Evolutionary conservation across 1,140 invertebrate species (phyloP).

Genomic region (Protaetia brevitarsis): DNA sequence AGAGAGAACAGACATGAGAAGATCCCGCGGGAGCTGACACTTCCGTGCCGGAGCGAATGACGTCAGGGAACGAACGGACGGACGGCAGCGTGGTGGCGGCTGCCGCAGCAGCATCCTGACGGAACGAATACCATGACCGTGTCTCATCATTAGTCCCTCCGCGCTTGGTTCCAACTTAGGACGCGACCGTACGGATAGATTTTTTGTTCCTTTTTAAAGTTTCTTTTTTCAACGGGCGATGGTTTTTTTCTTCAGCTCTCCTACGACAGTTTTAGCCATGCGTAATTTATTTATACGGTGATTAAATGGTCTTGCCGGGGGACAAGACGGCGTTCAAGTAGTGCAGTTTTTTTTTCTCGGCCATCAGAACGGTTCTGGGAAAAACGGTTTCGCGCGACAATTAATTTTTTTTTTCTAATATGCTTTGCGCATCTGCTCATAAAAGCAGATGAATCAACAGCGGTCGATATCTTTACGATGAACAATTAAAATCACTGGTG

Average conservation of each 20-base stretch:
- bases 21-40: constrained; percentile 15
- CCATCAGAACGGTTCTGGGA: too few relatives aligned
- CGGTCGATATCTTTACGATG: too few relatives aligned
- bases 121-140: constrained; percentile 14
- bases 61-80: constrained; percentile 8
- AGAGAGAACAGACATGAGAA: neutral
- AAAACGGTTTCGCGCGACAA: too few relatives aligned
- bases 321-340: too few relatives aligned
- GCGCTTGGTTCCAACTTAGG: neutral
- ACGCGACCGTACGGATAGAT: neutral
- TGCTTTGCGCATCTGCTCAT: too few relatives aligned
- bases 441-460: too few relatives aligned
- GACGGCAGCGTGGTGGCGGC: neutral
- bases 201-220: neutral
- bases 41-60: constrained; percentile 8
- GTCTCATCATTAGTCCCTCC: constrained; percentile 13
- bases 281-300: constrained; percentile 7
- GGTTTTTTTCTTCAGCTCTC: neutral
- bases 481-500: too few relatives aligned
- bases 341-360: too few relatives aligned
- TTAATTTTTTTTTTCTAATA: too few relatives aligned
- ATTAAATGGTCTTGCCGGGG: too few relatives aligned
- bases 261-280: too few relatives aligned
- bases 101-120: neutral
- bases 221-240: neutral